Conservation (phyloP, 2,113 vertebrate species). For the Rhabdomys dilectus region DNA sequence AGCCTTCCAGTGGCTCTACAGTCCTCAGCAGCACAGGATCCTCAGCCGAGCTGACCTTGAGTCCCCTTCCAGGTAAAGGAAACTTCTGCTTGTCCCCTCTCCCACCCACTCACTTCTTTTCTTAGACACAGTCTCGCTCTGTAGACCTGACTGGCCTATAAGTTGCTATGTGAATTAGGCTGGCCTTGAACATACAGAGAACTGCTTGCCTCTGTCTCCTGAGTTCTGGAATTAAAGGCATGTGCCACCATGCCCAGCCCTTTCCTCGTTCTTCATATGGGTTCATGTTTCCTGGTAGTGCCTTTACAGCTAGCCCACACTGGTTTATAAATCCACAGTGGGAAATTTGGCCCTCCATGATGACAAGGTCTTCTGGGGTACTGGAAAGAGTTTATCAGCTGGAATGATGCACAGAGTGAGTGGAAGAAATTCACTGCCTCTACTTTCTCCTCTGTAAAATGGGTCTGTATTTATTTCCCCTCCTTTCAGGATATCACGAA, state of each 20-base stretch:
- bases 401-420: neutral
- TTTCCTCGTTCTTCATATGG: neutral
- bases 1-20: conserved; percentile 90
- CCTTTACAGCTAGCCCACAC: neutral
- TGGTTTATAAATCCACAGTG: neutral
- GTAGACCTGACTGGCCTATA: neutral
- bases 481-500: neutral
- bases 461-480: neutral
- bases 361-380: neutral
- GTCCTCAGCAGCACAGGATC: conserved; percentile 87
- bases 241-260: neutral
- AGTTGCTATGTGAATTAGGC: neutral
- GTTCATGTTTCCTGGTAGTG: no score
- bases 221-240: neutral
- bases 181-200: neutral
- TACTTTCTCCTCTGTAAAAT: conserved; percentile 48
- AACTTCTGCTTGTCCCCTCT: neutral
- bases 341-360: neutral
- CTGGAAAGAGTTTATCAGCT: neutral
- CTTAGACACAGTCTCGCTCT: neutral
- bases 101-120: neutral
- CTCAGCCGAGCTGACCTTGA: conserved; percentile 85
- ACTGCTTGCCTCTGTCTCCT: neutral
- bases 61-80: conserved; percentile 85
- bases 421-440: neutral